phyloP scores from a whole-genome alignment of 2,797 vertebrate genomes.

The Oryzias sinensis region DNA sequence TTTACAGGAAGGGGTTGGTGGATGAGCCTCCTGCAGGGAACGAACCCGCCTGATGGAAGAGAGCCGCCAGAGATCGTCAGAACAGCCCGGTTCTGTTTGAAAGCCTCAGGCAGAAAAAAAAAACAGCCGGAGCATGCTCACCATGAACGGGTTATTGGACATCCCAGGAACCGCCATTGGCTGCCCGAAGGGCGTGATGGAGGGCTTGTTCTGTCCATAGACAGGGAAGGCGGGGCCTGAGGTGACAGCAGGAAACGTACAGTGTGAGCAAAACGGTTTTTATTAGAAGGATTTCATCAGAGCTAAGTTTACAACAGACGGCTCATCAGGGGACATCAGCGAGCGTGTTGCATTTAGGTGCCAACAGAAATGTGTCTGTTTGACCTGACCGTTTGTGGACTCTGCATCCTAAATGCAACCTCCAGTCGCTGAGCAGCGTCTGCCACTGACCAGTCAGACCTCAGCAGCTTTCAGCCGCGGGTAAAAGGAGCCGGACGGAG shows the following conservation, averaged over 20 bases:
- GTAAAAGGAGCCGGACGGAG: conserved; percentile 7
- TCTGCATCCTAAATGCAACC: conserved; percentile 47
- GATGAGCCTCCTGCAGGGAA: conserved; percentile 91
- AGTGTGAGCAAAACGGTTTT: conserved; percentile 1
- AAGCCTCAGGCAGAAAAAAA: not conserved
- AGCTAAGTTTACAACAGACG: not conserved
- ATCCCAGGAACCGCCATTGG: conserved; percentile 85
- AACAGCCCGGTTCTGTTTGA: not conserved
- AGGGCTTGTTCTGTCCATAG: conserved; percentile 90
- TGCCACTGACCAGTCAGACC: conserved; percentile 20
- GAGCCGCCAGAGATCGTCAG: not conserved
- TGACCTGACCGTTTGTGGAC: conserved; percentile 14
- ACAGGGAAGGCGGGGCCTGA: conserved; percentile 89
- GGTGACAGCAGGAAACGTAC: conserved; percentile 16
- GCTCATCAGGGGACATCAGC: not conserved
- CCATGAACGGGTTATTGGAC: conserved; percentile 97
- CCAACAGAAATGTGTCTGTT: conserved; percentile 9
- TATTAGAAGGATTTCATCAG: not conserved
- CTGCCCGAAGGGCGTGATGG: conserved; percentile 89
- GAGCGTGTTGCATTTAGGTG: conserved; percentile 49
- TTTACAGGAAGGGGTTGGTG: conserved; percentile 99
- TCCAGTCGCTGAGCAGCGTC: conserved; percentile 45
- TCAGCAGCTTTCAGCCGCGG: not conserved
- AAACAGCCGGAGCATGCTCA: conserved; percentile 65
- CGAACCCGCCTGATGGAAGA: conserved; percentile 83